Percentiles rank a stretch among this genome's conserved stretches.
Conservation (phyloP, 2,888 invertebrate genomes). For the Ischnus inquisitorius region DNA sequence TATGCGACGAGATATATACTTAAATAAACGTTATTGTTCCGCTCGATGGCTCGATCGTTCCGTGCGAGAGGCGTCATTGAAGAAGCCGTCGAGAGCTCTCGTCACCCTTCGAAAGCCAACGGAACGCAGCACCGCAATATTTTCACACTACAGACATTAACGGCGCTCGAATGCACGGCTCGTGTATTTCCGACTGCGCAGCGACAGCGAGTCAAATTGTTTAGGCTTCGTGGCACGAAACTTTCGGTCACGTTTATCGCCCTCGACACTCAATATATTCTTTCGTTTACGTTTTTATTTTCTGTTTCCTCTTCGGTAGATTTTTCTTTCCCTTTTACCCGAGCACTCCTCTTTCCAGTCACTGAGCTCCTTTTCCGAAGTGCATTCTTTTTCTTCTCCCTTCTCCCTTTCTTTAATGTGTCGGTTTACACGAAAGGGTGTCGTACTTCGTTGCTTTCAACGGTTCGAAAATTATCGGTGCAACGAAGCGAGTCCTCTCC, state of each 20-base stretch:
- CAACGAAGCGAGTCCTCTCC: conserved; percentile 68
- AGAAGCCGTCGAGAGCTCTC: neutral
- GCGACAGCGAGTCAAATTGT: conserved; percentile 65
- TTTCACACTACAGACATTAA: conserved; percentile 17
- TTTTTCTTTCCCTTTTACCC: neutral
- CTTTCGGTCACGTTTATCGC: conserved; percentile 10
- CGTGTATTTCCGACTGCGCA: neutral
- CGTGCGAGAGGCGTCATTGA: neutral
- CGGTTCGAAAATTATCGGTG: conserved; percentile 76
- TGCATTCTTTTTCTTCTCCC: conserved; percentile 14
- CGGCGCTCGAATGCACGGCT: neutral
- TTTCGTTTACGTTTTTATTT: conserved; percentile 63
- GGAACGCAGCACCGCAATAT: neutral
- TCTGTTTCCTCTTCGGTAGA: conserved; percentile 65
- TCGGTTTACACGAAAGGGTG: conserved; percentile 37
- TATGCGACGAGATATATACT: neutral
- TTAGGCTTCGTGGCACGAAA: conserved; percentile 77
- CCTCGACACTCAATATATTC: conserved; percentile 16
- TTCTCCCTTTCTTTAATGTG: conserved; percentile 21
- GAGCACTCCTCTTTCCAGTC: conserved; percentile 1
- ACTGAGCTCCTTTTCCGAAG: neutral
- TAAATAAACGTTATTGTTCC: conserved; percentile 23
- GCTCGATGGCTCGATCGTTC: conserved; percentile 2
- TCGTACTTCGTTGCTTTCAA: conserved; percentile 73
- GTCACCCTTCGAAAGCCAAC: conserved; percentile 17